Evolutionary conservation across 2,113 vertebrate species (phyloP).

Genomic region (Nyctibius bracteatus): DNA sequence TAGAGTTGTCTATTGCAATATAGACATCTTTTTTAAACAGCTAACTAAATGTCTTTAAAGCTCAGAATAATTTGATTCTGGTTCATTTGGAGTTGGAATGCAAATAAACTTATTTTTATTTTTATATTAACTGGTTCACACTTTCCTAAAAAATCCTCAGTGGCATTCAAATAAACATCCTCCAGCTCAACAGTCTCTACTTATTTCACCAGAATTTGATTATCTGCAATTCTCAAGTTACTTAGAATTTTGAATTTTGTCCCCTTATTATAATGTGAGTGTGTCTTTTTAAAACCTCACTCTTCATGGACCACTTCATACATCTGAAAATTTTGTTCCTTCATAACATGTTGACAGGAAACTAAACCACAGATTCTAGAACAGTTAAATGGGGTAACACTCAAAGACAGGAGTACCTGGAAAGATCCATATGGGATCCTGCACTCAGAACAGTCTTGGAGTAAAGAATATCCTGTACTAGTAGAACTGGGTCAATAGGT

Average conservation of each 20-base stretch:
- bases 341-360: not conserved
- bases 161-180: not conserved
- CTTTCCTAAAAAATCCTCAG: not conserved
- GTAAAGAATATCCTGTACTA: not conserved
- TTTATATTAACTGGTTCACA: not conserved
- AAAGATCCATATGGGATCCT: not conserved
- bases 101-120: not conserved
- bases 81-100: not conserved
- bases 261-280: not conserved
- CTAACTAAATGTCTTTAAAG: not conserved
- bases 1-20: not conserved
- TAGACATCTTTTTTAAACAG: not conserved
- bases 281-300: not conserved
- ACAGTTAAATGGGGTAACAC: not conserved
- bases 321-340: not conserved
- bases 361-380: not conserved
- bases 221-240: not conserved
- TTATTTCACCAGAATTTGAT: not conserved
- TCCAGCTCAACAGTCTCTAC: not conserved
- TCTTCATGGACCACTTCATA: not conserved
- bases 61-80: not conserved
- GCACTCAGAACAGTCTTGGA: not conserved
- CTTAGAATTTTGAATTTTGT: not conserved
- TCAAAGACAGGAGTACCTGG: not conserved
- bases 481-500: not conserved